A percentile compares a stretch with the other conserved stretches of the same genome.
phyloP scores from a whole-genome alignment of 2,888 invertebrate species.

The Mechanitis mazaeus region DNA sequence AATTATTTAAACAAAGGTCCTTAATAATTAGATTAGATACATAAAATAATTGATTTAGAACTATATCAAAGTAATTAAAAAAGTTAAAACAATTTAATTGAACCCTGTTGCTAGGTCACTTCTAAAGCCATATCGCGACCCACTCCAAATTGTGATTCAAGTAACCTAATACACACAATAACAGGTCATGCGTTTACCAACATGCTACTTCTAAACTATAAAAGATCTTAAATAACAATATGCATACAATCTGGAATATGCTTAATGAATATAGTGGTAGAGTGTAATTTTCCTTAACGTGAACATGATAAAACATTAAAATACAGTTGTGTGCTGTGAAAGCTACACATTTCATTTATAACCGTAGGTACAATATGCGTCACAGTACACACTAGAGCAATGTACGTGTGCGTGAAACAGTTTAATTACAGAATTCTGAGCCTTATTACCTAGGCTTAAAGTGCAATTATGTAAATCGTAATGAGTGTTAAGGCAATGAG shows the following conservation, averaged over 20 bases:
- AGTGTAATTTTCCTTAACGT: slow-evolving; percentile 30
- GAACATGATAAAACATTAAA: slow-evolving; percentile 43
- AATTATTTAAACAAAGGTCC: background rate
- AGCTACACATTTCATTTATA: slow-evolving; percentile 76
- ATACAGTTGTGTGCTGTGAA: slow-evolving; percentile 71
- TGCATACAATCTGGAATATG: slow-evolving; percentile 29
- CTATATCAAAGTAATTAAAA: slow-evolving; percentile 12
- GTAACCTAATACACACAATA: slow-evolving; percentile 76
- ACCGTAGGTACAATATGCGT: slow-evolving; percentile 71
- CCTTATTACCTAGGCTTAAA: slow-evolving; percentile 29
- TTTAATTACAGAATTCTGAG: slow-evolving; percentile 33
- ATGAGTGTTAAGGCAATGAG: slow-evolving; percentile 54
- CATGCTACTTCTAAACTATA: slow-evolving; percentile 48
- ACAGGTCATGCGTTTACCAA: slow-evolving; percentile 74
- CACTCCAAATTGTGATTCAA: slow-evolving; percentile 77
- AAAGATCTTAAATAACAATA: slow-evolving; percentile 42
- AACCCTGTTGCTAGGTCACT: slow-evolving; percentile 58
- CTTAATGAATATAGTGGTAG: background rate
- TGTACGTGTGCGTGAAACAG: slow-evolving; percentile 56
- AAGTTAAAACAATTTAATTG: slow-evolving; percentile 53
- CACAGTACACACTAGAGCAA: slow-evolving; percentile 68
- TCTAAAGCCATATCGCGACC: slow-evolving; percentile 71
- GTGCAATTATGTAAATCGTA: slow-evolving; percentile 30
- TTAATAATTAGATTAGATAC: background rate
- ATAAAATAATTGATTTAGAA: slow-evolving; percentile 8